Percentiles rank a stretch among this genome's conserved stretches.
phyloP scores from a whole-genome alignment of 2,113 vertebrate genomes.

The Atrichornis clamosus region DNA sequence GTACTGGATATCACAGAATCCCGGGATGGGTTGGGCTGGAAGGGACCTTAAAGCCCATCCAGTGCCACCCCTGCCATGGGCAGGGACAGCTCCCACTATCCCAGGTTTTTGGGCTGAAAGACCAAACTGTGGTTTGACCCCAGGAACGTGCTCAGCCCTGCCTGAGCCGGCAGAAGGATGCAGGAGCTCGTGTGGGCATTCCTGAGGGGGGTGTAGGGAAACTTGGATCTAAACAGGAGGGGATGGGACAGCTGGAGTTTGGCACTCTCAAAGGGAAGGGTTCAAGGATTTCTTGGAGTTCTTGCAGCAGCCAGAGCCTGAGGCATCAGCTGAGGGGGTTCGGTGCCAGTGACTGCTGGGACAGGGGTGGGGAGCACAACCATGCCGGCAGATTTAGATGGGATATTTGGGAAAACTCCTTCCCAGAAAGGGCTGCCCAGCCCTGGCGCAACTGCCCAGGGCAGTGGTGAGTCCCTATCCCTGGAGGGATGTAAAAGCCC shows the following conservation, averaged over 20 bases:
- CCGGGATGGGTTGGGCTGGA: not conserved
- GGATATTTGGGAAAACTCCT: not conserved
- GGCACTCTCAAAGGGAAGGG: rapidly evolving
- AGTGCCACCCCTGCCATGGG: not conserved
- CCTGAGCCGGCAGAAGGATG: not conserved
- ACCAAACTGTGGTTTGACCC: too few relatives aligned
- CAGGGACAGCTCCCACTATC: not conserved
- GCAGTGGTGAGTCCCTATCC: not conserved
- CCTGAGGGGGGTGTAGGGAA: not conserved
- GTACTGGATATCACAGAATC: not conserved
- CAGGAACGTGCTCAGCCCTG: rapidly evolving
- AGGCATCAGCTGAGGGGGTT: not conserved
- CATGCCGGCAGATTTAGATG: not conserved
- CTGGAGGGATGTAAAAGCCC: too few relatives aligned
- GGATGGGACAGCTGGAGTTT: not conserved
- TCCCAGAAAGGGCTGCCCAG: not conserved
- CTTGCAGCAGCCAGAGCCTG: not conserved
- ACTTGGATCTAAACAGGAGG: not conserved
- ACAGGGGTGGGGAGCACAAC: not conserved
- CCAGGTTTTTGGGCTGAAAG: not conserved
- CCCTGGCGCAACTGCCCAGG: not conserved
- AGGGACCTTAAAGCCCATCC: not conserved
- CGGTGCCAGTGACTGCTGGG: rapidly evolving
- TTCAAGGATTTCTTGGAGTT: too few relatives aligned
- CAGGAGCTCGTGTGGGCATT: not conserved